Conservation (phyloP, 2,888 invertebrate species). For the Allolobophora icterica region DNA sequence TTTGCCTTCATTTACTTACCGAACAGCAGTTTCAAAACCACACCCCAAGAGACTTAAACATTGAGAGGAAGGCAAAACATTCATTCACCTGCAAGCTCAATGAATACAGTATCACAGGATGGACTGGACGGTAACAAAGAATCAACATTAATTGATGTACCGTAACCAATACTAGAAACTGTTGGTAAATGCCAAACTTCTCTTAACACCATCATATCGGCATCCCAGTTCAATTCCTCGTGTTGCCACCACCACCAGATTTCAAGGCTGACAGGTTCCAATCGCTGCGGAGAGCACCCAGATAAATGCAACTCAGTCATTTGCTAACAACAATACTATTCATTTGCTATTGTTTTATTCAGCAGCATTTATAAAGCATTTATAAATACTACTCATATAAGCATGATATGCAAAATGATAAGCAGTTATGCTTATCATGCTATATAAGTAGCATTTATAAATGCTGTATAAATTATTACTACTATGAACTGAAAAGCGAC, state of each 20-base stretch:
- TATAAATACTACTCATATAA: too few relatives aligned
- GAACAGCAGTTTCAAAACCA: background rate
- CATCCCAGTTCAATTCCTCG: background rate
- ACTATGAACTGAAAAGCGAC: background rate
- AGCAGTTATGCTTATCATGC: too few relatives aligned
- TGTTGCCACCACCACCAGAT: too few relatives aligned
- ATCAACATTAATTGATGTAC: background rate
- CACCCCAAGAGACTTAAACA: background rate
- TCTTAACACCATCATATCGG: background rate
- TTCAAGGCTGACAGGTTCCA: too few relatives aligned
- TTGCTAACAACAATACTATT: background rate
- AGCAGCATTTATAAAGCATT: background rate
- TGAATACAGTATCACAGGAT: background rate
- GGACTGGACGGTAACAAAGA: background rate
- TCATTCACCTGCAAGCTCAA: background rate
- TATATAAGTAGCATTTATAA: background rate
- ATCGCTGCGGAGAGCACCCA: too few relatives aligned
- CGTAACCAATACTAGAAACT: background rate
- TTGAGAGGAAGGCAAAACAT: background rate
- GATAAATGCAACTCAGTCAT: background rate
- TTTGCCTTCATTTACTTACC: background rate
- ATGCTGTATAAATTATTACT: background rate
- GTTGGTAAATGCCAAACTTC: background rate
- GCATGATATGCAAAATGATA: too few relatives aligned
- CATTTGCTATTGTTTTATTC: background rate